Conservation (phyloP, 2,888 invertebrate genomes). For the Pandemis corylana region DNA sequence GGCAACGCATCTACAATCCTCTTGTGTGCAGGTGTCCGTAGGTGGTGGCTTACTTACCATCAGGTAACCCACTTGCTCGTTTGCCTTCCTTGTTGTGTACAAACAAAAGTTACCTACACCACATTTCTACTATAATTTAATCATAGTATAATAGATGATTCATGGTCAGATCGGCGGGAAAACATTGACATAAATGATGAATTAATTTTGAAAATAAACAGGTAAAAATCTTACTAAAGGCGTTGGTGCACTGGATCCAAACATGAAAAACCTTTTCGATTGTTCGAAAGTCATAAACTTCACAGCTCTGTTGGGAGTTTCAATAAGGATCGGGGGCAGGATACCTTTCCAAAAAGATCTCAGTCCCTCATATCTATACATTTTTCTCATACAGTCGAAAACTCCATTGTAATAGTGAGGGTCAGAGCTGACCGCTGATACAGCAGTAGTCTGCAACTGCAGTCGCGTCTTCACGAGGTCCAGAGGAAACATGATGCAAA, state of each 20-base stretch:
- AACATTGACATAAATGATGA: no score
- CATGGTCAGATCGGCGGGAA: no score
- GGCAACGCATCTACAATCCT: no score
- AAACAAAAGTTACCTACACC: no score
- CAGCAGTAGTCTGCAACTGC: conserved; percentile 68
- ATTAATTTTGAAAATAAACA: not conserved
- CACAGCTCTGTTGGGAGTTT: conserved; percentile 97
- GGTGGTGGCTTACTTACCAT: no score
- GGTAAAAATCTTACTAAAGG: conserved; percentile 87
- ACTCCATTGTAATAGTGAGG: conserved; percentile 90
- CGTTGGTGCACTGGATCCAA: conserved; percentile 90
- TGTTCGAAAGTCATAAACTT: conserved; percentile 98
- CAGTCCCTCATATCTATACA: conserved; percentile 93
- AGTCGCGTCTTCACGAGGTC: conserved; percentile 95
- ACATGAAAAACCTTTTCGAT: conserved; percentile 93
- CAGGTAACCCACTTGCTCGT: no score
- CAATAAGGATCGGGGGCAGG: conserved; percentile 95
- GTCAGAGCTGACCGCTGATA: conserved; percentile 62
- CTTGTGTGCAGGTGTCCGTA: no score
- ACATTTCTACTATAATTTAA: no score
- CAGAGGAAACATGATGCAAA: conserved; percentile 98
- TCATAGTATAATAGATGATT: no score
- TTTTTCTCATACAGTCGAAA: conserved; percentile 94
- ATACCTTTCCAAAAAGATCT: conserved; percentile 97
- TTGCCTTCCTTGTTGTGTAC: no score